Conservation (phyloP, 1,140 invertebrate genomes). For the Platorchestia sp. region DNA sequence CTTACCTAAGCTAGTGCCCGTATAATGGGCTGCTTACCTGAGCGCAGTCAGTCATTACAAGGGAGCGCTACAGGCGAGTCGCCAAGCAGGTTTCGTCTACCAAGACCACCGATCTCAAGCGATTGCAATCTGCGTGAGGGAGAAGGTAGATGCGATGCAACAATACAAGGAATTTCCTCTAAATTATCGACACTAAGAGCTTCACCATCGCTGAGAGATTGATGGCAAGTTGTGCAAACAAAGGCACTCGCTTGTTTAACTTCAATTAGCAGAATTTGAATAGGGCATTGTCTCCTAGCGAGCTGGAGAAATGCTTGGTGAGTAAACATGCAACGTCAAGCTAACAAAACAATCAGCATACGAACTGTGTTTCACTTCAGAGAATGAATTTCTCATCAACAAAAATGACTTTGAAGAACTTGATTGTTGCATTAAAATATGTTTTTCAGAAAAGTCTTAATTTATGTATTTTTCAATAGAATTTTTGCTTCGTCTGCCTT, state of each 20-base stretch:
- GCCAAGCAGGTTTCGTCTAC: neutral
- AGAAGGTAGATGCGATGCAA: neutral
- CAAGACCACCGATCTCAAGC: neutral
- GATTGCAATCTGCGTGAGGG: neutral
- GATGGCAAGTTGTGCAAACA: neutral
- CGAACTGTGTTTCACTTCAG: neutral
- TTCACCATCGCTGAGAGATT: neutral
- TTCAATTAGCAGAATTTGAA: neutral
- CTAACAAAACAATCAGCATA: neutral
- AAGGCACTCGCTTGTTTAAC: neutral
- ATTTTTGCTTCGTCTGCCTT: neutral
- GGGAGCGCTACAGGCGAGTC: neutral
- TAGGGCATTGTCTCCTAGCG: neutral
- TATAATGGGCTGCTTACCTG: neutral
- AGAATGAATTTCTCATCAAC: neutral
- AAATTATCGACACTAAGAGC: neutral
- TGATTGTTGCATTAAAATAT: too few relatives aligned
- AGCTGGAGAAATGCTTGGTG: neutral
- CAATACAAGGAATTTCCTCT: neutral
- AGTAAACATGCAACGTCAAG: neutral
- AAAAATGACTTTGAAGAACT: too few relatives aligned
- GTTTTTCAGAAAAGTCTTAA: too few relatives aligned
- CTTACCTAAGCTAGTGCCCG: neutral
- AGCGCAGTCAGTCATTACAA: too few relatives aligned
- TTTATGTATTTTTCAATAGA: neutral